A percentile compares a stretch with the other conserved stretches of the same genome.
These are phyloP conservation scores for Poeciliopsis retropinna DNA, from an alignment of 2,113 vertebrate genomes.

Conservation along the genomic window DNA sequence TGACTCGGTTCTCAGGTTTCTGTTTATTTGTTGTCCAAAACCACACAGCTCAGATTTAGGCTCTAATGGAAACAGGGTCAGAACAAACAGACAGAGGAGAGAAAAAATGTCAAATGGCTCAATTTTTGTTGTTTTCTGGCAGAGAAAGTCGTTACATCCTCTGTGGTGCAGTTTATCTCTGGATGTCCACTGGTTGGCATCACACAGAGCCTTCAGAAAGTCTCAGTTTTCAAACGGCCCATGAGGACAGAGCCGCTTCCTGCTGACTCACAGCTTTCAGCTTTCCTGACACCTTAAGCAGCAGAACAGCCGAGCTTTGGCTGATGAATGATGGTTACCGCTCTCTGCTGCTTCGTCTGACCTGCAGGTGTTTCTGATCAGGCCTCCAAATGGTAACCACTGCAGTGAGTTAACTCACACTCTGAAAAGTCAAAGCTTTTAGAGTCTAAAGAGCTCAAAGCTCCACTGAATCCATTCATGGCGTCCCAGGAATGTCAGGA, in stretches of 20 bases:
- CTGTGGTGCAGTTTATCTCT: no score
- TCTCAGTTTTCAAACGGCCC: background rate
- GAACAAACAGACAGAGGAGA: no score
- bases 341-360: no score
- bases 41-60: no score
- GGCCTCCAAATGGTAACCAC: background rate
- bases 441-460: no score
- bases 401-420: background rate
- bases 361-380: background rate
- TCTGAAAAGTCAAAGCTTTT: background rate
- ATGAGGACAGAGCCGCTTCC: background rate
- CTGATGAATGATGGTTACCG: background rate
- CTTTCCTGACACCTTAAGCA: constrained; percentile 3
- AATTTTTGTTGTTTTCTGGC: no score
- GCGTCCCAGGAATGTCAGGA: constrained; percentile 43
- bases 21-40: no score
- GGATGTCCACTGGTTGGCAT: no score
- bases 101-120: no score
- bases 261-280: constrained; percentile 20
- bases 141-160: no score
- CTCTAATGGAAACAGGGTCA: no score
- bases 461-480: background rate
- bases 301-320: background rate
- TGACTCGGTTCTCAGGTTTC: no score
- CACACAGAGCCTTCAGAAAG: background rate